Evolutionary conservation across 2,113 vertebrate genomes (phyloP), one percentile per base, ranked within the genome.

Genomic region (Cacatua alba): DNA sequence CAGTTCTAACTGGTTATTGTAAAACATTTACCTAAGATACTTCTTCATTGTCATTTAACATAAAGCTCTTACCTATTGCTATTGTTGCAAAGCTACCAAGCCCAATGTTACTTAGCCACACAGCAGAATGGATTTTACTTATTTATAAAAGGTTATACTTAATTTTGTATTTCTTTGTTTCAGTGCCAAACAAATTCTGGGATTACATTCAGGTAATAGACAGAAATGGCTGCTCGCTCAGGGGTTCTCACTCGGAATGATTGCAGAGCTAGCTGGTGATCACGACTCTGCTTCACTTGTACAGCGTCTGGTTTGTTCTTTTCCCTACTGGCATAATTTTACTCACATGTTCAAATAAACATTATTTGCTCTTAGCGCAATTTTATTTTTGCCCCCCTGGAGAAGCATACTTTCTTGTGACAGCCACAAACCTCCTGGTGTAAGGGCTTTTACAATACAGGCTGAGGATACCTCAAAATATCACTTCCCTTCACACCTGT

Each of bases 161-260:
- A 5, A 13, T n/a, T 57, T 57, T 33, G 19, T 13, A 33, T 33
- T 57, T n/a, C 31, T 57, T 57, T 57, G 21, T 57, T 57, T 57
- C 31, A 33, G 21, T 41, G 39, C 64, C 76, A 86, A 95, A 64
- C 57, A 86, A 94, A 95, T 92, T 86, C 93, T 96, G 95, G 92
- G 88, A 88, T 94, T 86, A 68, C 43, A 90, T 77, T 77, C 3
- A n/a, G 79, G 75, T 88, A 95, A 88, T 39, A 67, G 84, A 60
- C 49, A 95, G 78, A 67, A 91, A 88, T 16, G 23, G 46, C 69
- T 90, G n/a, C 67, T 96, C 23, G 0, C 68, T 63, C 75, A 63
- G 85, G 93, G 88, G 53, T 46, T 90, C 51, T 72, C 26, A 53
- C 63, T 90, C 55, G 0, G 2, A 67, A 51, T 74, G 90, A 92